Conservation (phyloP, 1,140 invertebrate species). For the Episyrphus balteatus region DNA sequence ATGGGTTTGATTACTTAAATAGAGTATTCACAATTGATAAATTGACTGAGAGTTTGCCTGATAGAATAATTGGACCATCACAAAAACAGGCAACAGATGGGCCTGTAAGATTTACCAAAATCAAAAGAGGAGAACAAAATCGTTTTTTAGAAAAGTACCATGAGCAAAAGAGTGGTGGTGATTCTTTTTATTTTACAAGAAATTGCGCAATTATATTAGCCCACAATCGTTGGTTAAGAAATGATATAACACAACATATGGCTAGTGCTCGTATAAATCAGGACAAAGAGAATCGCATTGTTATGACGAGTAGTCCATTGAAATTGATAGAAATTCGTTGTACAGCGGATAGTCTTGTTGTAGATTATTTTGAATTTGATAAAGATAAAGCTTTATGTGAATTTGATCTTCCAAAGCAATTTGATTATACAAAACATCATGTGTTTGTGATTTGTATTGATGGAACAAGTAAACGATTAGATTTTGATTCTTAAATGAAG, state of each 20-base stretch:
- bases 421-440: neutral
- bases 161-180: conserved; percentile 23
- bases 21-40: conserved; percentile 55
- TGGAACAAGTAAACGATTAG: no score
- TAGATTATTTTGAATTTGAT: conserved; percentile 23
- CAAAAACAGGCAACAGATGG: conserved; percentile 39
- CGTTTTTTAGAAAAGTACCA: conserved; percentile 41
- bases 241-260: neutral
- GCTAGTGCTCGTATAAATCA: neutral
- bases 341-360: conserved; percentile 23
- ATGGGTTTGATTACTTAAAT: conserved; percentile 83
- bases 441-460: no score
- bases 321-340: conserved; percentile 26
- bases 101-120: conserved; percentile 42
- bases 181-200: conserved; percentile 28
- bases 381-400: neutral
- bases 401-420: neutral
- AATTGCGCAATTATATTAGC: conserved; percentile 30
- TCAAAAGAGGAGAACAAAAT: conserved; percentile 40
- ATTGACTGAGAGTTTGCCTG: conserved; percentile 40
- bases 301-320: conserved; percentile 15
- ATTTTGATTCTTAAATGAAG: no score
- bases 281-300: conserved; percentile 10
- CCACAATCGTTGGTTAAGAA: conserved; percentile 25
- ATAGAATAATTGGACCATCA: conserved; percentile 34